A percentile compares a stretch with the other conserved stretches of the same genome.
These are phyloP conservation scores for Acrobasis consociella DNA, from an alignment of 2,888 invertebrate genomes.

Conservation along the genomic window DNA sequence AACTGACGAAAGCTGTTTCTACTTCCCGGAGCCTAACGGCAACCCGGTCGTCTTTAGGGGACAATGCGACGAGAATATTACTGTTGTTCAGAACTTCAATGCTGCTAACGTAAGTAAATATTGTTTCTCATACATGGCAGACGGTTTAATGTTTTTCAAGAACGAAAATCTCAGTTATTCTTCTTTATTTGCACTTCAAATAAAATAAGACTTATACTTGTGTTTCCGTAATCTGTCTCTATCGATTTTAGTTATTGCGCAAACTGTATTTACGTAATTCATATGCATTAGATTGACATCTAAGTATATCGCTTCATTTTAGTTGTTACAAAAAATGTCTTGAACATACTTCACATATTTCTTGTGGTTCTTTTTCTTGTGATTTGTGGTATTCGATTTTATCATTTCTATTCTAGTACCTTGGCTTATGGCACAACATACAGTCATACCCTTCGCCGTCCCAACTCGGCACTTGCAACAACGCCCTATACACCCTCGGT, in stretches of 20 bases:
- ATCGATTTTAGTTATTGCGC: too few species aligned
- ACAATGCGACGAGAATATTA: constrained; percentile 52
- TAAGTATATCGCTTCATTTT: too few species aligned
- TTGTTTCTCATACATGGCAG: background rate
- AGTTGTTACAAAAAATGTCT: too few species aligned
- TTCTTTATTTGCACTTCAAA: background rate
- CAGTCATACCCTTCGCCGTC: constrained; percentile 48
- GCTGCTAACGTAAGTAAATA: constrained; percentile 44
- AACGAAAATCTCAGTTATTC: background rate
- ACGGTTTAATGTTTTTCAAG: background rate
- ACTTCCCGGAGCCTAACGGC: constrained; percentile 48
- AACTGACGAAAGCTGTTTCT: constrained; percentile 55
- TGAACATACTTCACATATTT: too few species aligned
- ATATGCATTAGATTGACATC: too few species aligned
- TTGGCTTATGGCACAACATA: constrained; percentile 52
- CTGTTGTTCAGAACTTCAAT: constrained; percentile 50
- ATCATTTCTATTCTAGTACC: constrained; percentile 41
- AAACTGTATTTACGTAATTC: too few species aligned
- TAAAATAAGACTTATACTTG: background rate
- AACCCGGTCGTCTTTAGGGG: constrained; percentile 53
- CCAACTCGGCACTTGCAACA: constrained; percentile 53
- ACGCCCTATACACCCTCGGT: constrained; percentile 44
- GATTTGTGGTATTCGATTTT: background rate
- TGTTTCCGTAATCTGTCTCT: background rate
- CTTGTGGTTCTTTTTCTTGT: background rate